These are phyloP conservation scores for Keiferia lycopersicella DNA, from an alignment of 2,888 invertebrate species.

Conservation along the genomic window DNA sequence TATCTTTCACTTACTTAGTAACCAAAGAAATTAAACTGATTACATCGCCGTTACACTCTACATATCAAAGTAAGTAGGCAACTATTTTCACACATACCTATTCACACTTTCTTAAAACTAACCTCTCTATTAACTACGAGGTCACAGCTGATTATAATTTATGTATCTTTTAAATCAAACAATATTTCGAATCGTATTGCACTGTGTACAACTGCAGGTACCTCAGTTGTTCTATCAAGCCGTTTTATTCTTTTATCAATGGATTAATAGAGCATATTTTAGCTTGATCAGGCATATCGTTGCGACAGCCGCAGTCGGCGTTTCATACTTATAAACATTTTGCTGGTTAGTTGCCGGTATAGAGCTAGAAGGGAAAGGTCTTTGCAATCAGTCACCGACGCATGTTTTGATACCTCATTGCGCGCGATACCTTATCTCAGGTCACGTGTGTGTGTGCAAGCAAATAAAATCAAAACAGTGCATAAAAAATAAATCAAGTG, in stretches of 20 bases:
- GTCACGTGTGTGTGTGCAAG: neutral
- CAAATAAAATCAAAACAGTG: neutral
- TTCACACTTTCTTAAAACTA: conserved; percentile 20
- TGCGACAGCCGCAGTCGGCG: conserved; percentile 69
- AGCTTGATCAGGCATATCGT: conserved; percentile 32
- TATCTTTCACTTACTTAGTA: neutral
- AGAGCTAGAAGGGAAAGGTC: conserved; percentile 71
- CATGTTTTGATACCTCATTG: conserved; percentile 11
- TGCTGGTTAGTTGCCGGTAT: conserved; percentile 68
- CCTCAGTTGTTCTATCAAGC: neutral
- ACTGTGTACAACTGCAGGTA: conserved; percentile 2
- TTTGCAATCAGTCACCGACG: conserved; percentile 33
- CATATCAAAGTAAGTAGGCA: neutral
- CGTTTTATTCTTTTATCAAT: neutral
- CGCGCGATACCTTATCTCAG: conserved; percentile 2
- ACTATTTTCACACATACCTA: neutral
- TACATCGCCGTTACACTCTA: conserved; percentile 10
- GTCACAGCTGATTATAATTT: conserved; percentile 22
- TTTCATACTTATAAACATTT: conserved; percentile 75
- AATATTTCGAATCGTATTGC: conserved; percentile 8
- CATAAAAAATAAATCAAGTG: neutral
- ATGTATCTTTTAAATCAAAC: conserved; percentile 23
- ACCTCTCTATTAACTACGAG: conserved; percentile 14
- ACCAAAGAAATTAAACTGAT: neutral
- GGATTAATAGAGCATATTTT: conserved; percentile 10